phyloP scores from a whole-genome alignment of 2,797 vertebrate genomes.

The Spheniscus humboldti region DNA sequence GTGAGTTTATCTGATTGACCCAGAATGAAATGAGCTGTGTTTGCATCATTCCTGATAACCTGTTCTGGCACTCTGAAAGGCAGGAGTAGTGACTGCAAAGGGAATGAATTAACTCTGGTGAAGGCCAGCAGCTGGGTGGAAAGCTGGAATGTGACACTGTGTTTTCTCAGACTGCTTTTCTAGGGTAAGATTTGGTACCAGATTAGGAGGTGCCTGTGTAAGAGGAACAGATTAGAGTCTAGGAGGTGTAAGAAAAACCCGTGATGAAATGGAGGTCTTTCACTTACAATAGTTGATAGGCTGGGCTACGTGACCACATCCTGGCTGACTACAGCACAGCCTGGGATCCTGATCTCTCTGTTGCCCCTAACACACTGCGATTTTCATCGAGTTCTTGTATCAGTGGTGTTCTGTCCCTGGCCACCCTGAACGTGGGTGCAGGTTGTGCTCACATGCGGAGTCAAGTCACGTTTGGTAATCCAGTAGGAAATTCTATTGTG shows the following conservation, averaged over 20 bases:
- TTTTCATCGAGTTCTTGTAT: not conserved
- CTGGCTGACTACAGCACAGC: not conserved
- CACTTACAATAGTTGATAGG: not conserved
- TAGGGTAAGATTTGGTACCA: not conserved
- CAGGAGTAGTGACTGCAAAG: not conserved
- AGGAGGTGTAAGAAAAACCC: not conserved
- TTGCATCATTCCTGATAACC: not conserved
- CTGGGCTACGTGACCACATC: not conserved
- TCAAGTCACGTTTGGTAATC: not conserved
- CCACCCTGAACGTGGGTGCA: accelerated
- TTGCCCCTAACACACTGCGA: accelerated
- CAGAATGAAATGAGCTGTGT: not conserved
- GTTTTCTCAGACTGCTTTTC: not conserved
- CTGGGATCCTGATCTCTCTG: not conserved
- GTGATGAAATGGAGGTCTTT: not conserved
- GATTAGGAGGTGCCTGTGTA: not conserved
- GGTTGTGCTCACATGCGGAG: not conserved
- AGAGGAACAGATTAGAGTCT: not conserved
- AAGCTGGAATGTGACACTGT: accelerated
- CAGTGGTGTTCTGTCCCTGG: not conserved
- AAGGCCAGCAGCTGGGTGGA: not conserved
- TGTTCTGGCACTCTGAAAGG: not conserved
- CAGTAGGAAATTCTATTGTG: not conserved
- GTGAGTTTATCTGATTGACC: not conserved
- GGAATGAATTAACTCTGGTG: not conserved